Percentiles rank a stretch among this genome's conserved stretches.
phyloP scores from a whole-genome alignment of 2,113 vertebrate genomes.

The Prunella himalayana region DNA sequence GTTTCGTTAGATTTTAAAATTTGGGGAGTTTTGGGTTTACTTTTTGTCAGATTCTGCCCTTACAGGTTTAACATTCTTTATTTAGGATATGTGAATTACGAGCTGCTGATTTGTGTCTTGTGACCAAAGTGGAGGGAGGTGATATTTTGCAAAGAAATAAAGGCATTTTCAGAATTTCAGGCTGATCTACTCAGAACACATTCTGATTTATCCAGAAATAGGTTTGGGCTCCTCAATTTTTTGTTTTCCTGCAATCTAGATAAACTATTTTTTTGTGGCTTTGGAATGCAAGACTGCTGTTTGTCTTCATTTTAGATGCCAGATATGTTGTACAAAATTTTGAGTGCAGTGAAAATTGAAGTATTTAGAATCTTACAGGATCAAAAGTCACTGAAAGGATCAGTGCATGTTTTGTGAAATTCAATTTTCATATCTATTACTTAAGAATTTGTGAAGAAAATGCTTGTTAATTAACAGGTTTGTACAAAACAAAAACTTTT shows the following conservation, averaged over 20 bases:
- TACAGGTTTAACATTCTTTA: background rate
- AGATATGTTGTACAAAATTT: background rate
- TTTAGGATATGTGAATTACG: background rate
- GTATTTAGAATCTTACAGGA: background rate
- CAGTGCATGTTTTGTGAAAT: background rate
- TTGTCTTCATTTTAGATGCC: background rate
- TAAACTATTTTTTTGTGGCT: background rate
- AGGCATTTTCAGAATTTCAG: background rate
- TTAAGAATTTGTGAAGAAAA: background rate
- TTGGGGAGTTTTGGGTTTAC: background rate
- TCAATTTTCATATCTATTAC: background rate
- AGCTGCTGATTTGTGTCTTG: background rate
- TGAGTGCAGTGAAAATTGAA: background rate
- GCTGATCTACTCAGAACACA: background rate
- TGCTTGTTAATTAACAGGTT: background rate
- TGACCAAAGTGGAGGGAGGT: background rate
- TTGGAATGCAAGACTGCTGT: background rate
- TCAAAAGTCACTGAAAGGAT: background rate
- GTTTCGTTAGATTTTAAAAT: background rate
- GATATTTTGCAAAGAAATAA: background rate
- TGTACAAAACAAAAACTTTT: background rate
- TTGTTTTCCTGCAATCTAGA: background rate
- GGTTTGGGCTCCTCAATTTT: accelerated
- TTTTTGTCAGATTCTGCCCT: background rate
- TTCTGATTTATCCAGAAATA: background rate